These are phyloP conservation scores for Syngnathoides biaculeatus DNA, from an alignment of 2,113 vertebrate genomes.

Conservation along the genomic window DNA sequence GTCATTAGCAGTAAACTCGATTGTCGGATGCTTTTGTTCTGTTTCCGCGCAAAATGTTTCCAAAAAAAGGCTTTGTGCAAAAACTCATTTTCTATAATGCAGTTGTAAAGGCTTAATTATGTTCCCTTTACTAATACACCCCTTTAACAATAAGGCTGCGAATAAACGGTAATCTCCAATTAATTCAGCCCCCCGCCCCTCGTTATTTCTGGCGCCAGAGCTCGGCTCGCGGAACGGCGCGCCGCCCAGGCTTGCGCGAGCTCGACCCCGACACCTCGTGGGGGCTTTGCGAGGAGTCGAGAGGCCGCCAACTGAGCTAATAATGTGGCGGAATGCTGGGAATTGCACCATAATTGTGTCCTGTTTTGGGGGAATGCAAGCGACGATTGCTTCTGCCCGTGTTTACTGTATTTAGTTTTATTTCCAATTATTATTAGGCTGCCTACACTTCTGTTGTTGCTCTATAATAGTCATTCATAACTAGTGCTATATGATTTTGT, in stretches of 20 bases:
- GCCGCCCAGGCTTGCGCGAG: neutral
- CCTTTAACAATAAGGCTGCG: neutral
- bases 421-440: neutral
- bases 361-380: neutral
- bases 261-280: neutral
- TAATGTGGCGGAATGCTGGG: neutral
- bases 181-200: neutral
- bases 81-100: conserved; percentile 1
- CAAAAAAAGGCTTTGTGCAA: neutral
- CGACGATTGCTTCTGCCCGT: neutral
- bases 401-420: no score
- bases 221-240: neutral
- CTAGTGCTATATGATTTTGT: no score
- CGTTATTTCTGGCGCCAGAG: neutral
- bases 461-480: no score
- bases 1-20: conserved; percentile 2
- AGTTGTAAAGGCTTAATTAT: conserved; percentile 7
- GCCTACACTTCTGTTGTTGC: neutral
- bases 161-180: neutral
- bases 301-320: neutral
- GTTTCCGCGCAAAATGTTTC: neutral
- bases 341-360: neutral
- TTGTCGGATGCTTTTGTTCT: neutral
- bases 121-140: neutral
- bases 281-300: neutral